These are phyloP conservation scores for Chalcosyrphus nemorum DNA, from an alignment of 2,888 invertebrate genomes.

Conservation along the genomic window DNA sequence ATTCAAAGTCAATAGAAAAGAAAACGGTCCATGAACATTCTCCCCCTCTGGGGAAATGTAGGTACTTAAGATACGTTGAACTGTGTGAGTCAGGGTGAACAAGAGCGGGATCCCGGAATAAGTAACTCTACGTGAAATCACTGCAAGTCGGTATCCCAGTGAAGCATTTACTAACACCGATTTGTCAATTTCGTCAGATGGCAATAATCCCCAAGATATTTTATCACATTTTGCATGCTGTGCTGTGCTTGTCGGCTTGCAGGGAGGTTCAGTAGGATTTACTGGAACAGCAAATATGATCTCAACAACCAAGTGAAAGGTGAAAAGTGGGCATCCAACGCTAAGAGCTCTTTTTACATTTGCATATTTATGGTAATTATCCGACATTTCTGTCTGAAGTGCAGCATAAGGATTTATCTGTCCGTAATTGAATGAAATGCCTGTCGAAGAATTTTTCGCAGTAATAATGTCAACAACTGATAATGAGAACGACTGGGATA, in stretches of 20 bases:
- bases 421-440: conserved; percentile 20
- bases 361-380: conserved; percentile 66
- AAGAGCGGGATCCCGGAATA: conserved; percentile 70
- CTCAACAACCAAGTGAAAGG: conserved; percentile 59
- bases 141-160: conserved; percentile 22
- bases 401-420: conserved; percentile 39
- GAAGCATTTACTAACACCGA: conserved; percentile 56
- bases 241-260: background rate
- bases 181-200: conserved; percentile 65
- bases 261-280: conserved; percentile 28
- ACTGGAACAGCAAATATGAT: conserved; percentile 13
- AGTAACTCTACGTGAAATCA: conserved; percentile 29
- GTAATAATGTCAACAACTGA: background rate
- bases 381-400: conserved; percentile 37
- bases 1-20: conserved; percentile 43
- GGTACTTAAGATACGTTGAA: conserved; percentile 41
- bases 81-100: conserved; percentile 54
- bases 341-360: conserved; percentile 57
- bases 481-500: background rate
- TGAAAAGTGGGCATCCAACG: conserved; percentile 48
- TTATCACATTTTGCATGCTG: conserved; percentile 35
- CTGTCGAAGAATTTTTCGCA: background rate
- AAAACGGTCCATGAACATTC: conserved; percentile 57
- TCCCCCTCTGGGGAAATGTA: conserved; percentile 55
- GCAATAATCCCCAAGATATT: conserved; percentile 51